These are phyloP conservation scores for Ectropis grisescens DNA, from an alignment of 1,140 invertebrate species.

Conservation along the genomic window DNA sequence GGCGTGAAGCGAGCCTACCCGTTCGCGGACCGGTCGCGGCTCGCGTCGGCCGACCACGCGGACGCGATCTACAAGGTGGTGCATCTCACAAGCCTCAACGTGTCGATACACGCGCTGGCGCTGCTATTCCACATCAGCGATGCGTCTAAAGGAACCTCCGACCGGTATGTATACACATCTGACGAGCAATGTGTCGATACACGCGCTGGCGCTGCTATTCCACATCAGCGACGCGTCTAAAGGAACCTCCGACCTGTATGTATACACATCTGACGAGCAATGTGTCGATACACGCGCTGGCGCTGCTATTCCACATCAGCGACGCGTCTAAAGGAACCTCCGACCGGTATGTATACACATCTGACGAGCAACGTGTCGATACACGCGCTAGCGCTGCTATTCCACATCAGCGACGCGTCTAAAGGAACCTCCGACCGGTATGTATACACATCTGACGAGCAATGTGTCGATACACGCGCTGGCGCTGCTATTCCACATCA, in stretches of 20 bases:
- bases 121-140: slow-evolving; percentile 88
- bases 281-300: slow-evolving; percentile 89
- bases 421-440: slow-evolving; percentile 72
- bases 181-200: slow-evolving; percentile 85
- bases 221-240: slow-evolving; percentile 80
- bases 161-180: slow-evolving; percentile 80
- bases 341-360: slow-evolving; percentile 78
- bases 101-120: slow-evolving; percentile 88
- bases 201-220: slow-evolving; percentile 88
- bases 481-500: slow-evolving; percentile 87
- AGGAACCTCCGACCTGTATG: slow-evolving; percentile 70
- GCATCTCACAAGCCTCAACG: slow-evolving; percentile 86
- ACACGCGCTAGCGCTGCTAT: slow-evolving; percentile 89
- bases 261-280: slow-evolving; percentile 83
- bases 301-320: slow-evolving; percentile 87
- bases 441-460: too few species aligned
- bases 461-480: slow-evolving; percentile 91
- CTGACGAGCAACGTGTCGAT: slow-evolving; percentile 84
- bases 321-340: slow-evolving; percentile 69
- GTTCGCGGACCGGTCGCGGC: slow-evolving; percentile 74
- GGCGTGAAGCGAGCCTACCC: slow-evolving; percentile 92
- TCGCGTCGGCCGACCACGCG: slow-evolving; percentile 77
- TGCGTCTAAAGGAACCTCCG: slow-evolving; percentile 66
- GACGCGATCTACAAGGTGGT: slow-evolving; percentile 92
- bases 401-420: slow-evolving; percentile 81